Evolutionary conservation across 2,113 vertebrate species (phyloP).

Genomic region (Antechinus stuartii): DNA sequence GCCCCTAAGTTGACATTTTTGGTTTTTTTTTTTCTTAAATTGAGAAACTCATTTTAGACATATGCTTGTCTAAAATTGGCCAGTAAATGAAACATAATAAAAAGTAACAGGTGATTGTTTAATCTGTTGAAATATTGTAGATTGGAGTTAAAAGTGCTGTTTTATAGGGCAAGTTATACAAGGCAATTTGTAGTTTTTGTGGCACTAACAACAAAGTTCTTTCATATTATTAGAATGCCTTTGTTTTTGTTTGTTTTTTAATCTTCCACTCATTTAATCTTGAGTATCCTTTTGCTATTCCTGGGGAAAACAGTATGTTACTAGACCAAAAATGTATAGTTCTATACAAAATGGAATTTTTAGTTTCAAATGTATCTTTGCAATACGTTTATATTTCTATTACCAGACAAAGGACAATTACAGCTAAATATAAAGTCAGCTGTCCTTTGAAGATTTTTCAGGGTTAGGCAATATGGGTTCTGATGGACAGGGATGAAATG

Average conservation of each 20-base stretch:
- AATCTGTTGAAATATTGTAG: constrained; percentile 21
- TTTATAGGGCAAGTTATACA: constrained; percentile 21
- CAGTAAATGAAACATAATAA: not conserved
- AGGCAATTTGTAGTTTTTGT: not conserved
- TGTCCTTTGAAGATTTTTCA: not conserved
- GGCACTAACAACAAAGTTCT: constrained; percentile 6
- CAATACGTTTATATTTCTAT: constrained; percentile 25
- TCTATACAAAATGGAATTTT: constrained; percentile 2
- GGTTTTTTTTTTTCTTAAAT: constrained; percentile 12
- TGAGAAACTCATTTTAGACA: not conserved
- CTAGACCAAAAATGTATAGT: not conserved
- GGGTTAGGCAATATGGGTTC: not conserved
- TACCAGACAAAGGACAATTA: constrained; percentile 28
- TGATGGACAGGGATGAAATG: not conserved
- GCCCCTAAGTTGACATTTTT: not conserved
- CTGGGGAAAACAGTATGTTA: constrained; percentile 28
- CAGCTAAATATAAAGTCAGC: not conserved
- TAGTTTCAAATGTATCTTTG: constrained; percentile 13
- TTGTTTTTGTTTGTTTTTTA: not conserved
- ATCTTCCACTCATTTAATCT: constrained; percentile 20
- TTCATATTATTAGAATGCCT: constrained; percentile 44
- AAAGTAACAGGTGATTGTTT: not conserved
- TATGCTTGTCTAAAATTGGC: not conserved
- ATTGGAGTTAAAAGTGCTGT: not conserved
- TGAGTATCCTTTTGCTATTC: constrained; percentile 27